phyloP scores from a whole-genome alignment of 2,797 vertebrate species.

The Sarcoramphus papa region DNA sequence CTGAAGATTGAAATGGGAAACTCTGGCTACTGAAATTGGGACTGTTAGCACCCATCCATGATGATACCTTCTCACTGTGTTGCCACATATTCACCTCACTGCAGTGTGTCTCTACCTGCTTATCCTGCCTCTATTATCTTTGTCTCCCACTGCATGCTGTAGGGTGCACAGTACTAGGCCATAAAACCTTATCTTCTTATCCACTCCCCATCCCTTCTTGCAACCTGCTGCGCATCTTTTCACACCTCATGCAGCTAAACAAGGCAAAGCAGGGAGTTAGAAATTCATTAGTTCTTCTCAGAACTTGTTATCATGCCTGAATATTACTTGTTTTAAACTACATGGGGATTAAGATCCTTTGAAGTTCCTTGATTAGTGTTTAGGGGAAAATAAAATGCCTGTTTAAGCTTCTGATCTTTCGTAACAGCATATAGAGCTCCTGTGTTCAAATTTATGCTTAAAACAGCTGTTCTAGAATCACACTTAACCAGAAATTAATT shows the following conservation, averaged over 20 bases:
- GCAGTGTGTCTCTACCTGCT: neutral
- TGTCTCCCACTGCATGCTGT: neutral
- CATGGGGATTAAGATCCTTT: neutral
- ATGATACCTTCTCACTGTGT: neutral
- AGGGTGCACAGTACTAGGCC: neutral
- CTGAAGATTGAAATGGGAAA: neutral
- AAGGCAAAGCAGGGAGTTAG: neutral
- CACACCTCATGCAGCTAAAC: neutral
- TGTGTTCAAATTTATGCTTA: neutral
- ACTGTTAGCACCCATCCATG: neutral
- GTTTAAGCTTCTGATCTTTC: neutral
- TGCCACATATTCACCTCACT: neutral
- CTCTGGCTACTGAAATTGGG: neutral
- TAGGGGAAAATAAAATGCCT: neutral
- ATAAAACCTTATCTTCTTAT: neutral
- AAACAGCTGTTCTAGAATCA: neutral
- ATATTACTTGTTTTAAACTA: neutral
- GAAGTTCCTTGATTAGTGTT: neutral
- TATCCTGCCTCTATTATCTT: neutral
- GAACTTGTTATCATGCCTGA: neutral
- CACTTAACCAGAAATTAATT: neutral
- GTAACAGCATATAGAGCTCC: neutral
- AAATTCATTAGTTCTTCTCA: neutral
- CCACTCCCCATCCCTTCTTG: neutral
- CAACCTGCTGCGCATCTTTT: neutral